Evolutionary conservation across 53 echinoderm and acorn worm genomes (phyloP).

Genomic region (Astropecten irregularis): DNA sequence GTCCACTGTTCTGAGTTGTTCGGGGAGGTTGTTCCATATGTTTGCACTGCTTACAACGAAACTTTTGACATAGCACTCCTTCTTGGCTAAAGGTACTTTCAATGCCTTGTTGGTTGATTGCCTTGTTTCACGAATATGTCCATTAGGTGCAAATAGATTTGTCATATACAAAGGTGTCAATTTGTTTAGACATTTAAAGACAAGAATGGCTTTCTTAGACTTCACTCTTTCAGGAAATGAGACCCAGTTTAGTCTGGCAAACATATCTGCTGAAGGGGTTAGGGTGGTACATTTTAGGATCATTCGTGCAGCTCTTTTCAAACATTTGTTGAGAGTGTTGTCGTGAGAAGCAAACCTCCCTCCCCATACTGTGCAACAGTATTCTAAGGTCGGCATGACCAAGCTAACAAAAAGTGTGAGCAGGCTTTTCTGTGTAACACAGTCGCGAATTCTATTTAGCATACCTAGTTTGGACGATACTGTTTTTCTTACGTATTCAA

Average conservation of each 20-base stretch:
- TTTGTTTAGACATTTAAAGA: conserved; percentile 1
- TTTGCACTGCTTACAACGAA: too few relatives aligned
- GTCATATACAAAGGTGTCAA: background rate
- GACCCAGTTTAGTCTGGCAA: conserved; percentile 5
- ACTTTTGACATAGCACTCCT: too few relatives aligned
- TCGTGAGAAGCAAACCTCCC: background rate
- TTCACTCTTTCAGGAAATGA: background rate
- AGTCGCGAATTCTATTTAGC: background rate
- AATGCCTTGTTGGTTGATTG: background rate
- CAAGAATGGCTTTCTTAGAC: background rate
- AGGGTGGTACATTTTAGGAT: background rate
- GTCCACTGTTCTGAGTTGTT: too few relatives aligned
- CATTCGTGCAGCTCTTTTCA: background rate
- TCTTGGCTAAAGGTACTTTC: background rate
- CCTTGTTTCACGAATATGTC: conserved; percentile 5
- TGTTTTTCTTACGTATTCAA: background rate
- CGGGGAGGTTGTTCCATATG: too few relatives aligned
- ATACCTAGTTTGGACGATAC: background rate
- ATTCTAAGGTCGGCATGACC: background rate
- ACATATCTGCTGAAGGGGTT: conserved; percentile 5
- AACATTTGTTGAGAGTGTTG: background rate
- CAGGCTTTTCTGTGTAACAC: background rate
- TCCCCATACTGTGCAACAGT: background rate
- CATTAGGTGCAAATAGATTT: background rate
- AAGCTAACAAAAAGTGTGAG: background rate